phyloP scores from a whole-genome alignment of 2,888 invertebrate genomes.

The Phalera bucephala region DNA sequence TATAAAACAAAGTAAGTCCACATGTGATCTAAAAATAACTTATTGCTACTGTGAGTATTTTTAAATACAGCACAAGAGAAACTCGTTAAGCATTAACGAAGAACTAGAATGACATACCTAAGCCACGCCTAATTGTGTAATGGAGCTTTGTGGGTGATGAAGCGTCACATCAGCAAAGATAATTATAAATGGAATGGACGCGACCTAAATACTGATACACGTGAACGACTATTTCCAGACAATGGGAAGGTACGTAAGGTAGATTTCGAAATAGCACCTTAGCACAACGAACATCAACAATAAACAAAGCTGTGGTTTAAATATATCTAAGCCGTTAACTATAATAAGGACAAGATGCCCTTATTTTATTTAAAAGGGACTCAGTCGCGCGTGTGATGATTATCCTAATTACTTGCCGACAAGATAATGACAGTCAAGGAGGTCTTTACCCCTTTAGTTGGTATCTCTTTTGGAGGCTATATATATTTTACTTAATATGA shows the following conservation, averaged over 20 bases:
- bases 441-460: no score
- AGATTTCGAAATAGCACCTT: conserved; percentile 59
- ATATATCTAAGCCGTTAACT: conserved; percentile 13
- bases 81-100: conserved; percentile 12
- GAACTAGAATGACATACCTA: conserved; percentile 18
- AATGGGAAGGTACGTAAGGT: conserved; percentile 64
- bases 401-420: no score
- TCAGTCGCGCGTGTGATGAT: no score
- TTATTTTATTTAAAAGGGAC: conserved; percentile 2
- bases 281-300: conserved; percentile 21
- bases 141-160: conserved; percentile 46
- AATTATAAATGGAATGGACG: conserved; percentile 65
- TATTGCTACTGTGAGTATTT: no score
- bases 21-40: no score
- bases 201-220: conserved; percentile 71
- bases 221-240: conserved; percentile 69
- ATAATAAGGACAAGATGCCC: conserved; percentile 18
- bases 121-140: conserved; percentile 37
- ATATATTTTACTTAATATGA: no score
- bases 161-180: conserved; percentile 64
- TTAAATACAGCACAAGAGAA: conserved; percentile 3
- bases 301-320: conserved; percentile 28
- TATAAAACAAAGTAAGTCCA: no score
- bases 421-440: no score
- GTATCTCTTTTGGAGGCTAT: no score